Evolutionary conservation across 1,140 invertebrate species (phyloP).

Genomic region (Ceratina australensis): DNA sequence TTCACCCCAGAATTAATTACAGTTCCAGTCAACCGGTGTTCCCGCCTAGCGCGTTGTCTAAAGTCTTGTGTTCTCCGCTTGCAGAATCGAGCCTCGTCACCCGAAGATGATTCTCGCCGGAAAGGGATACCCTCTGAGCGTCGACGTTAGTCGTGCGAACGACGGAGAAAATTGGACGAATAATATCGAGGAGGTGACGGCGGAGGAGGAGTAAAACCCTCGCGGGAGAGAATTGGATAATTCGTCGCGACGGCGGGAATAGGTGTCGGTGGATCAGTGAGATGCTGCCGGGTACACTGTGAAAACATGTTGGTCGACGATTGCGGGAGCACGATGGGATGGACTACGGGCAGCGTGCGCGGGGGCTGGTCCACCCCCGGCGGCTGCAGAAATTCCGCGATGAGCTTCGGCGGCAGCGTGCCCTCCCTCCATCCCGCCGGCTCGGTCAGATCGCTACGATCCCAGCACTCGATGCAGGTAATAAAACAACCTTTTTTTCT

Average conservation of each 20-base stretch:
- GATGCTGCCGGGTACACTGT: conserved; percentile 24
- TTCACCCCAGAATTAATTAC: conserved; percentile 11
- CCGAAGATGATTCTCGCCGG: not conserved
- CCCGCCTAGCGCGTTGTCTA: not conserved
- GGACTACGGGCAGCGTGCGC: conserved; percentile 66
- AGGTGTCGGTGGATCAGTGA: conserved; percentile 27
- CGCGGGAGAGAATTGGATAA: not conserved
- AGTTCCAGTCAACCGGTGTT: not conserved
- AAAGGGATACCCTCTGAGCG: no score
- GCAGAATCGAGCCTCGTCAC: not conserved
- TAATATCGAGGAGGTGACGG: not conserved
- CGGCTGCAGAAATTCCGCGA: conserved; percentile 73
- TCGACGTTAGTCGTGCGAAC: not conserved
- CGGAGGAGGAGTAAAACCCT: not conserved
- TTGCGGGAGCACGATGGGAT: conserved; percentile 70
- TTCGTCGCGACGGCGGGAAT: not conserved
- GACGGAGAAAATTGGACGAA: not conserved
- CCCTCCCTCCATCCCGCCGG: conserved; percentile 74
- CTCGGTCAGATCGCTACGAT: conserved; percentile 74
- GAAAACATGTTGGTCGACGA: conserved; percentile 74
- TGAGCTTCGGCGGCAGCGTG: conserved; percentile 76
- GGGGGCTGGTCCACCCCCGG: conserved; percentile 75
- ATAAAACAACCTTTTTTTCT: conserved; percentile 24
- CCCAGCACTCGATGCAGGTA: conserved; percentile 75
- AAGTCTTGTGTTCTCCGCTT: conserved; percentile 1